A percentile compares a stretch with the other conserved stretches of the same genome.
phyloP scores from a whole-genome alignment of 1,140 invertebrate genomes.

The Procambarus clarkii region DNA sequence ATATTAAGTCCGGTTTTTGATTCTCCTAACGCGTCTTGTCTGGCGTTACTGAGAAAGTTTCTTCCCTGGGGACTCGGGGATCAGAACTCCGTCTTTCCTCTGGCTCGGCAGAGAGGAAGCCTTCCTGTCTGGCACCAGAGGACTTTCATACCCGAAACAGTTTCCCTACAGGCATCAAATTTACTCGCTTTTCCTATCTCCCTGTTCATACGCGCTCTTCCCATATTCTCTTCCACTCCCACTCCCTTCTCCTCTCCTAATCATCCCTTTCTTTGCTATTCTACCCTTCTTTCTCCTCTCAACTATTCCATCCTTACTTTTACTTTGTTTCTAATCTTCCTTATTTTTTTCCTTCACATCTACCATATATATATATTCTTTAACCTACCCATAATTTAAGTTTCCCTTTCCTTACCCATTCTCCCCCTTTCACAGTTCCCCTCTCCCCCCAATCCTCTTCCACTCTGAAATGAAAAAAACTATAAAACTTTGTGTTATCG shows the following conservation, averaged over 20 bases:
- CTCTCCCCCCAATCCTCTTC: background rate
- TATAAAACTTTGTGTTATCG: constrained; percentile 57
- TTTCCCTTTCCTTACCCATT: background rate
- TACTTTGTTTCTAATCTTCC: too few relatives aligned
- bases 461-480: constrained; percentile 20
- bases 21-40: background rate
- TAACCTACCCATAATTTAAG: background rate
- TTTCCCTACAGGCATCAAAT: too few relatives aligned
- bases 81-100: background rate
- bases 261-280: background rate
- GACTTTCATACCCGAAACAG: background rate
- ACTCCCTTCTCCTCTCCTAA: background rate
- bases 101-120: too few relatives aligned
- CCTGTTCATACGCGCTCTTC: too few relatives aligned
- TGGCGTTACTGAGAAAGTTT: background rate
- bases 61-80: background rate
- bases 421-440: background rate
- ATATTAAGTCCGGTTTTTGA: background rate
- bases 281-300: too few relatives aligned
- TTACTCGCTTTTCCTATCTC: too few relatives aligned
- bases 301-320: too few relatives aligned
- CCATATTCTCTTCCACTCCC: too few relatives aligned
- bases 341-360: background rate
- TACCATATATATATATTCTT: too few relatives aligned
- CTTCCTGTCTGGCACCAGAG: background rate